Conservation (phyloP, 2,113 vertebrate species). For the Ictidomys tridecemlineatus region DNA sequence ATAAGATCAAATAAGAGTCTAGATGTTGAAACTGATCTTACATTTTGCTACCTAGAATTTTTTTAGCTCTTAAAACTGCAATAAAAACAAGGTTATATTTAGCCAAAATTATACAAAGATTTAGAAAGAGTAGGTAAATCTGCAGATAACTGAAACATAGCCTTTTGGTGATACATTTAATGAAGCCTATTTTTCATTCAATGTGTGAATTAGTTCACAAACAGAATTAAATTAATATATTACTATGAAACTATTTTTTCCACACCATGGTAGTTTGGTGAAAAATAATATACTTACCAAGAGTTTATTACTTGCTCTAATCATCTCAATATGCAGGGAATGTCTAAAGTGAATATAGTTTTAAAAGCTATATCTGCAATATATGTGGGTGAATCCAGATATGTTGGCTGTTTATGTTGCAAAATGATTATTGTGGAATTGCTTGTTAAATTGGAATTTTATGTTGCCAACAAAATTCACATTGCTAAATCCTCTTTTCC, state of each 20-base stretch:
- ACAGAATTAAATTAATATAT: conserved; percentile 29
- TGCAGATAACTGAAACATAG: background rate
- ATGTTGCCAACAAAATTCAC: background rate
- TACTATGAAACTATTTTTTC: conserved; percentile 13
- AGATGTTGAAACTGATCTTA: background rate
- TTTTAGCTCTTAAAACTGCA: conserved; percentile 27
- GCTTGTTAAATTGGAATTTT: conserved; percentile 5
- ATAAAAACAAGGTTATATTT: background rate
- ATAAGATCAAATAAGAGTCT: background rate
- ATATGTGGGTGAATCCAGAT: conserved; percentile 19
- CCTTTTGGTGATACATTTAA: background rate
- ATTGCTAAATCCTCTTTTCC: background rate
- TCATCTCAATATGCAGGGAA: background rate
- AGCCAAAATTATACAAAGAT: background rate
- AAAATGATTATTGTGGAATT: conserved; percentile 45
- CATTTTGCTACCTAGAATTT: background rate
- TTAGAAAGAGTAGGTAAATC: conserved; percentile 8
- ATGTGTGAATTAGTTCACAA: background rate
- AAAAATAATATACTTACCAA: background rate
- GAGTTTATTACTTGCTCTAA: background rate
- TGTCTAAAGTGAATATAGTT: background rate
- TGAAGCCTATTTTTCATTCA: background rate
- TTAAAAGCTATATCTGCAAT: background rate
- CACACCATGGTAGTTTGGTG: background rate
- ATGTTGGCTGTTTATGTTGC: background rate